A percentile compares a stretch with the other conserved stretches of the same genome.
phyloP scores from a whole-genome alignment of 2,113 vertebrate species.

The Danio rerio region GRCz12tu NC_133198.1:17388501-17389000 shows the following conservation, averaged over 20 bases:
- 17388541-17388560: no score
- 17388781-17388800: not conserved
- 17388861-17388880: constrained; percentile 60
- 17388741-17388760: not conserved
- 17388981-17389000: constrained; percentile 49
- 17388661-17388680: no score
- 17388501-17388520: no score
- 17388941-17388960: constrained; percentile 55
- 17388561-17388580: no score
- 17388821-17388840: constrained; percentile 64
- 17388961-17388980: constrained; percentile 56
- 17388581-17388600: no score
- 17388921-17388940: constrained; percentile 50
- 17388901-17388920: constrained; percentile 57
- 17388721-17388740: no score
- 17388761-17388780: not conserved
- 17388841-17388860: constrained; percentile 61
- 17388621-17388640: no score
- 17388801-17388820: constrained; percentile 56
- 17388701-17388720: no score
- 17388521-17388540: no score
- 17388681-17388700: no score
- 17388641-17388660: no score
- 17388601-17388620: no score
- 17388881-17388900: constrained; percentile 60